A percentile compares a stretch with the other conserved stretches of the same genome.
Conservation (phyloP, 2,888 invertebrate genomes). For the Nyleta sp. region DNA sequence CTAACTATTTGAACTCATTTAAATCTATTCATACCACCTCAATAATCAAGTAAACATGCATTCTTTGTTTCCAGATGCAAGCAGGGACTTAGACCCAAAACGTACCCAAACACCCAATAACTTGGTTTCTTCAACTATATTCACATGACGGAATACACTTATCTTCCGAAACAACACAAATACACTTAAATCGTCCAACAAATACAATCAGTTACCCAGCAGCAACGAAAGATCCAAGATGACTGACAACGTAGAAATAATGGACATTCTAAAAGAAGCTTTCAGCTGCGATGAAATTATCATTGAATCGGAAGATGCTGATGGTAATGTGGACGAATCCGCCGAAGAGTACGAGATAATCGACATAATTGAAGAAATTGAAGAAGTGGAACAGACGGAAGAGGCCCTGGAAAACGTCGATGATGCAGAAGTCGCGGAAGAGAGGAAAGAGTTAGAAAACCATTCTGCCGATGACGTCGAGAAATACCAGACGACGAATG, state of each 20-base stretch:
- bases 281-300: constrained; percentile 75
- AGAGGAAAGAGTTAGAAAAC: constrained; percentile 22
- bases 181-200: too few species aligned
- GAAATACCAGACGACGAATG: constrained; percentile 14
- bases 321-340: constrained; percentile 71
- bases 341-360: constrained; percentile 78
- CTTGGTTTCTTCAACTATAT: too few species aligned
- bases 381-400: constrained; percentile 66
- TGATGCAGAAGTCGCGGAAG: constrained; percentile 26
- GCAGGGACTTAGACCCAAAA: too few species aligned
- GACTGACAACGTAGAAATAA: constrained; percentile 69
- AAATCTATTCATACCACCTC: too few species aligned
- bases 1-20: too few species aligned
- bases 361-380: constrained; percentile 77
- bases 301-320: constrained; percentile 72
- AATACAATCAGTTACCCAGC: too few species aligned
- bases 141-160: too few species aligned
- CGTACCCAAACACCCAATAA: too few species aligned
- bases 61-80: too few species aligned
- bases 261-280: constrained; percentile 72
- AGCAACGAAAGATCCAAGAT: constrained; percentile 50
- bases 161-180: too few species aligned
- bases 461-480: constrained; percentile 4
- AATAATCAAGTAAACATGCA: too few species aligned
- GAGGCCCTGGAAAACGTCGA: neutral